Evolutionary conservation across 2,113 vertebrate species (phyloP).

Genomic region (Trachemys scripta): DNA sequence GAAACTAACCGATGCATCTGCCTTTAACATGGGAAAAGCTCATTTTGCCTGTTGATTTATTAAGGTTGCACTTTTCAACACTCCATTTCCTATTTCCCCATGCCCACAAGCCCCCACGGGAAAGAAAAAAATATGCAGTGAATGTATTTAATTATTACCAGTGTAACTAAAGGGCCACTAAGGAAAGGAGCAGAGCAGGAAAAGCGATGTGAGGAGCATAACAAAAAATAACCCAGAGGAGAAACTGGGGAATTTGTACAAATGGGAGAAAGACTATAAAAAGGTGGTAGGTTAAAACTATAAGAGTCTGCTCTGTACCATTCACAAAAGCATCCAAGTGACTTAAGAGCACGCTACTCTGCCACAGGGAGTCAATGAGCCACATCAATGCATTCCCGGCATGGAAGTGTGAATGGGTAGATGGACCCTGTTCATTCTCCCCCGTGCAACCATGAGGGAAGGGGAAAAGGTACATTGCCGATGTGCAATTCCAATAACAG

Average conservation of each 20-base stretch:
- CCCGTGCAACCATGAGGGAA: neutral
- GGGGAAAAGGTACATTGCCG: neutral
- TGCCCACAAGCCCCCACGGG: neutral
- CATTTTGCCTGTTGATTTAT: constrained; percentile 15
- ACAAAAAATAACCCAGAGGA: neutral
- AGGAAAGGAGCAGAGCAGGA: neutral
- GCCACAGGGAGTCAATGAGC: neutral
- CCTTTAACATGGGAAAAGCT: constrained; percentile 20
- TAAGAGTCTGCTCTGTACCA: accelerated
- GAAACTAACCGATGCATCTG: neutral
- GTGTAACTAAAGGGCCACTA: neutral
- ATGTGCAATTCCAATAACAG: neutral
- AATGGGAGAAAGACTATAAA: neutral
- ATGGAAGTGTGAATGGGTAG: neutral
- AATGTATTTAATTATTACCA: constrained; percentile 26
- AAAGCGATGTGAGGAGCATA: neutral
- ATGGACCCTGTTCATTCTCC: neutral
- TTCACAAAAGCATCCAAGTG: accelerated
- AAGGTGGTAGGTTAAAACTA: neutral
- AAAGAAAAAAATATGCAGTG: neutral
- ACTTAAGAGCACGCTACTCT: neutral
- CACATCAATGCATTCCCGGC: neutral
- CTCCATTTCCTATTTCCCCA: accelerated
- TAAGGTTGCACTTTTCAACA: neutral
- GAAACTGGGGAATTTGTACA: neutral